Base-by-base conservation (phyloP, 2,888 invertebrate species). In the Ormyrus pomaceus region DNA sequence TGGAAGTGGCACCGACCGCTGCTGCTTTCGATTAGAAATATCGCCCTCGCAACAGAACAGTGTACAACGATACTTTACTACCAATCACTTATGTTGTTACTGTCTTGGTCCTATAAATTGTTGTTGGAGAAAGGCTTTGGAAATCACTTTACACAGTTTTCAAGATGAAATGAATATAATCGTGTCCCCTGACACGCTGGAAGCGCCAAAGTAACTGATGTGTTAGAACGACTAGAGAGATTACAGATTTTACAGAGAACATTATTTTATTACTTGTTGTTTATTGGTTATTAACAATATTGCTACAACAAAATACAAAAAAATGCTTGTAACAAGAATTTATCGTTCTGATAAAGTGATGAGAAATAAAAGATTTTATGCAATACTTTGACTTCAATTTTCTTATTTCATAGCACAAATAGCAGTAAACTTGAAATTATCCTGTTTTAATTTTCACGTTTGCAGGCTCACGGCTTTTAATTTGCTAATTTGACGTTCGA, bases 1-100 rank as follows among this genome's bases (percentile, higher is more conserved):
- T 97, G 90, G 96, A 97, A 91, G 97, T 97, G 89, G 97, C 97
- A 86, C 97, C 97, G 87, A 97, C 97, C 81, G 95, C 96, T 86
- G 94, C 95, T 83, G 95, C 94, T 92, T 89, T 89, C 83, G 90
- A 90, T 85, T 90, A 86, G 46, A 78, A 45, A 45, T 66, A 74
- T 62, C 59, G 34, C n/a, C 69, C 59, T 65, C 56, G 45, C 65
- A 74, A 55, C 55, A 77, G 11, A 69, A 72, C 19, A 76, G 53
- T 34, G 48, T 72, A 79, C 78, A 75, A 73, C 75, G 75, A 81
- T 73, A 81, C 56, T 64, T 19, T 74, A 77, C 64, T 75, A 75
- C 77, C 69, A 51, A 73, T 73, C 7, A 72, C 58, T 77, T 59
- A 19, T 66, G 66, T 62, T 61, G 71, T 81, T 78, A 78, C 64